phyloP scores from a whole-genome alignment of 1,140 invertebrate genomes.

The Chlorops oryzae region DNA sequence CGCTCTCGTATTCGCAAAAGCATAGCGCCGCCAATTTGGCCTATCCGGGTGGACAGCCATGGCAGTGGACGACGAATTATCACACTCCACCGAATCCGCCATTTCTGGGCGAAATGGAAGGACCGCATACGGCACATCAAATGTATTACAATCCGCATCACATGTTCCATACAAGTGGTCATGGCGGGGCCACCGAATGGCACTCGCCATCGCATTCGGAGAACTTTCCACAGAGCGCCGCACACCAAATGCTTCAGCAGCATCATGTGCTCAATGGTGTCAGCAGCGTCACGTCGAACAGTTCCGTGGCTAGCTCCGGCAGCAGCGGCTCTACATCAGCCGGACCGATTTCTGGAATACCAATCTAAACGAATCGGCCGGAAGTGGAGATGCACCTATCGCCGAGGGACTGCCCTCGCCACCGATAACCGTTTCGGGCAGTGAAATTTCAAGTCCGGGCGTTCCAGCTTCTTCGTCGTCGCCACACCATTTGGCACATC shows the following conservation, averaged over 20 bases:
- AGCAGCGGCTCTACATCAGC: slow-evolving; percentile 37
- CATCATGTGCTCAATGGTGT: slow-evolving; percentile 25
- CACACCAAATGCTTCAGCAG: slow-evolving; percentile 49
- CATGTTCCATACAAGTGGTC: slow-evolving; percentile 36
- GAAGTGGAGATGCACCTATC: slow-evolving; percentile 33
- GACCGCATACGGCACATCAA: slow-evolving; percentile 36
- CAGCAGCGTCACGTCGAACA: slow-evolving; percentile 34
- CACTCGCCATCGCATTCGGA: slow-evolving; percentile 38
- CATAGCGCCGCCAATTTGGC: slow-evolving; percentile 42
- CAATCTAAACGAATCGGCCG: slow-evolving; percentile 37
- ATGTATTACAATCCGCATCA: slow-evolving; percentile 50
- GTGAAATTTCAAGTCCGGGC: slow-evolving; percentile 62
- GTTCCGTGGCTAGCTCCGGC: slow-evolving; percentile 27
- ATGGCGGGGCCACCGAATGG: slow-evolving; percentile 36
- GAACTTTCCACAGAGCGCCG: slow-evolving; percentile 42
- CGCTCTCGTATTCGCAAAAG: slow-evolving; percentile 40
- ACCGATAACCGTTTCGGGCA: slow-evolving; percentile 58
- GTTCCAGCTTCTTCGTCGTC: slow-evolving; percentile 47
- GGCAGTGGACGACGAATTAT: slow-evolving; percentile 43
- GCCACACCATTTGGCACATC: slow-evolving; percentile 39
- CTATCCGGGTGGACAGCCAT: slow-evolving; percentile 35
- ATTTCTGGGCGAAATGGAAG: slow-evolving; percentile 49
- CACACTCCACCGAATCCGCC: slow-evolving; percentile 51
- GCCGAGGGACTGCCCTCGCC: slow-evolving; percentile 51
- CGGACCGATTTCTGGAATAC: slow-evolving; percentile 27